Base-by-base conservation (phyloP, 2,888 invertebrate species). In the Cantharis rustica region DNA sequence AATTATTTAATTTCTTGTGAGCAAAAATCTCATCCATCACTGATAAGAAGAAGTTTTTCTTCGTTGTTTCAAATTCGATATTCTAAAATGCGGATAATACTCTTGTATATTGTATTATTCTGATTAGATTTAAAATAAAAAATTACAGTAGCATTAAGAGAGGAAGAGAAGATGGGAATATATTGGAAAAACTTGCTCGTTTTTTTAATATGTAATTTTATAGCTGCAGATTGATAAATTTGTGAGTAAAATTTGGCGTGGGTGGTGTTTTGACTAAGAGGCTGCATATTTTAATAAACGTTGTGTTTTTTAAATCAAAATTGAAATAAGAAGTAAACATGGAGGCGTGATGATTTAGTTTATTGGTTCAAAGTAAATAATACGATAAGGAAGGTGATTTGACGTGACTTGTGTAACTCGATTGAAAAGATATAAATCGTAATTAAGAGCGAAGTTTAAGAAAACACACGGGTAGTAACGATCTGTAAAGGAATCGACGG, bases 371-470 rank as follows among this genome's bases (percentile, higher is more conserved):
- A n/a, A n/a, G 47, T n/a, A 47, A 47, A 47, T 47, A 47, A 47
- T 47, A n/a, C 47, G 47, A n/a, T 47, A n/a, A 47, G 47, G 47
- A 47, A 47, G 47, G 47, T 47, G 47, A 47, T 47, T 47, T 47
- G 47, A 47, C 68, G 73, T 79, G 81, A 79, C 77, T 75, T 76
- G 79, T 79, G 73, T 68, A 76, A 74, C 77, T 75, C 81, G 81
- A 83, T 83, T 82, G 82, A 81, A 83, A 83, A 80, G 80, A 74
- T 79, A 83, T 83, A 82, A 82, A 83, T 83, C 79, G 81, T 79
- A 81, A 82, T 83, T 81, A 82, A 79, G 80, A 74, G 75, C 61
- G 70, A 62, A 79, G 80, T 80, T 80, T 80, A 78, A 80, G 79
- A 76, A 80, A 78, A 78, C 79, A 76, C 73, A 68, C 69, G 71